phyloP scores from a whole-genome alignment of 2,797 vertebrate species.

The Neosalanx taihuensis region DNA sequence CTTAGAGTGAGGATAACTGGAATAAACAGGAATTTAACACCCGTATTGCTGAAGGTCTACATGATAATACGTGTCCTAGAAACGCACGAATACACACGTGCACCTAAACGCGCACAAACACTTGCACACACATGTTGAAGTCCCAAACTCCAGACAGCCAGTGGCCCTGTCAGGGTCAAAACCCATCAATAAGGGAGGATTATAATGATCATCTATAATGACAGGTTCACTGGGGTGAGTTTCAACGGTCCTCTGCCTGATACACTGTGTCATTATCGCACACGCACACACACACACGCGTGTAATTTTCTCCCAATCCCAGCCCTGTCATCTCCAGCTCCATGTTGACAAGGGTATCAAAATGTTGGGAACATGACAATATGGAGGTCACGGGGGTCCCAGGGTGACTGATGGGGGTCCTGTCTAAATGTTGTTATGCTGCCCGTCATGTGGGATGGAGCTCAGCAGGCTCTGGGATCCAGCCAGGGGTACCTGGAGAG shows the following conservation, averaged over 20 bases:
- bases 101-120: slow-evolving; percentile 22
- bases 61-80: slow-evolving; percentile 25
- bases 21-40: slow-evolving; percentile 38
- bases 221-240: slow-evolving; percentile 50
- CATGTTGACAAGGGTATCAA: slow-evolving; percentile 30
- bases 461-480: slow-evolving; percentile 20
- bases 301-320: slow-evolving; percentile 62
- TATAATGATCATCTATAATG: slow-evolving; percentile 64
- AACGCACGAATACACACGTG: slow-evolving; percentile 29
- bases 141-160: background rate
- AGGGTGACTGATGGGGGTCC: slow-evolving; percentile 55
- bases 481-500: slow-evolving; percentile 12
- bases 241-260: slow-evolving; percentile 41
- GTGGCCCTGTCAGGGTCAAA: slow-evolving; percentile 50
- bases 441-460: background rate
- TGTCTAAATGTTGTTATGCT: slow-evolving; percentile 22
- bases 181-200: slow-evolving; percentile 58
- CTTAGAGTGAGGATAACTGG: slow-evolving; percentile 58
- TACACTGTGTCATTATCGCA: slow-evolving; percentile 62
- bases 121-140: background rate
- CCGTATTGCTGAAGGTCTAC: slow-evolving; percentile 33
- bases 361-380: background rate
- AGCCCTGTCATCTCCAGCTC: slow-evolving; percentile 49
- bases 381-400: slow-evolving; percentile 37
- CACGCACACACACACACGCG: slow-evolving; percentile 30